These are phyloP conservation scores for Capitulum mitella DNA, from an alignment of 2,888 invertebrate species.

Conservation along the genomic window DNA sequence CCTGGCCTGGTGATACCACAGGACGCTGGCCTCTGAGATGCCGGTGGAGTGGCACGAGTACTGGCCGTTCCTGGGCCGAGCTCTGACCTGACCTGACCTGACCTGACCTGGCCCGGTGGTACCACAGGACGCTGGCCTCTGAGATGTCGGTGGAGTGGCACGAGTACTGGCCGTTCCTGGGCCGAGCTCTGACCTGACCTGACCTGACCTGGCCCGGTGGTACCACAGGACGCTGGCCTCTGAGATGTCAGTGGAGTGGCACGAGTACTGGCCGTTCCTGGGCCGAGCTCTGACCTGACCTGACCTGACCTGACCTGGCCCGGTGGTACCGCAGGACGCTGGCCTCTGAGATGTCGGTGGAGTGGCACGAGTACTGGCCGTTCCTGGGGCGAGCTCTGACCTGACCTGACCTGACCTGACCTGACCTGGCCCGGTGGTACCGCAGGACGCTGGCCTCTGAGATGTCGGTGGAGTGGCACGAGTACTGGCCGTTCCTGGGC, in stretches of 20 bases:
- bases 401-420: not conserved
- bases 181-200: slow-evolving; percentile 51
- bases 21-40: slow-evolving; percentile 58
- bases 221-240: slow-evolving; percentile 52
- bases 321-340: too few species aligned
- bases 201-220: slow-evolving; percentile 2
- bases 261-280: slow-evolving; percentile 88
- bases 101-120: slow-evolving; percentile 15
- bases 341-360: too few species aligned
- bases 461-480: slow-evolving; percentile 72
- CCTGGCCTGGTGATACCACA: slow-evolving; percentile 25
- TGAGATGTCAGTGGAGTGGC: slow-evolving; percentile 69
- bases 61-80: slow-evolving; percentile 81
- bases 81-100: slow-evolving; percentile 45
- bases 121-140: too few species aligned
- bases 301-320: slow-evolving; percentile 21
- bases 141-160: too few species aligned
- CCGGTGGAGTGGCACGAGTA: slow-evolving; percentile 80
- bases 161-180: slow-evolving; percentile 88
- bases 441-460: slow-evolving; percentile 55
- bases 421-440: slow-evolving; percentile 16
- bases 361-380: slow-evolving; percentile 89
- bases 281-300: slow-evolving; percentile 56
- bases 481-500: slow-evolving; percentile 86
- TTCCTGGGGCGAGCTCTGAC: slow-evolving; percentile 64